These are phyloP conservation scores for Xestia xanthographa DNA, from an alignment of 2,888 invertebrate species.

Conservation along the genomic window DNA sequence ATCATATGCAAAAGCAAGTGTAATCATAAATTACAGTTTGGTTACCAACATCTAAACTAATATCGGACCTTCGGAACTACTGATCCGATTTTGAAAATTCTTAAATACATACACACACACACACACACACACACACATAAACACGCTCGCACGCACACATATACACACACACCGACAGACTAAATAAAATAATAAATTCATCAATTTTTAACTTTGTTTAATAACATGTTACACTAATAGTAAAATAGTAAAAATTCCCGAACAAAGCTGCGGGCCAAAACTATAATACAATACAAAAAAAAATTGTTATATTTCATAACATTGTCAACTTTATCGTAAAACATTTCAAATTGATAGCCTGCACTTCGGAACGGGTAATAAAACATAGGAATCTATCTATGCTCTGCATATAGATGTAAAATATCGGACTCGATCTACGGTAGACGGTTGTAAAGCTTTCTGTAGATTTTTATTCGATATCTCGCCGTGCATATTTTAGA, in stretches of 20 bases:
- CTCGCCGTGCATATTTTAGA: slow-evolving; percentile 19
- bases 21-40: neutral
- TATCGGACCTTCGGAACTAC: too few species aligned
- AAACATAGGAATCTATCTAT: slow-evolving; percentile 21
- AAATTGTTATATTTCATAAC: slow-evolving; percentile 4
- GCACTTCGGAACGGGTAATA: slow-evolving; percentile 28
- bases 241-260: too few species aligned
- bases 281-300: too few species aligned
- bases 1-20: neutral
- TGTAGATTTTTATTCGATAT: slow-evolving; percentile 4
- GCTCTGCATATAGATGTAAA: slow-evolving; percentile 17
- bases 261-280: too few species aligned
- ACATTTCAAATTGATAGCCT: slow-evolving; percentile 43
- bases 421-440: slow-evolving; percentile 12
- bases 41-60: neutral
- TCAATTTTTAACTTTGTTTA: too few species aligned
- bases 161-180: too few species aligned
- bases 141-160: too few species aligned
- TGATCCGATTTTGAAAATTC: too few species aligned
- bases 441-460: slow-evolving; percentile 12
- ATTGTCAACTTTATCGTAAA: slow-evolving; percentile 34
- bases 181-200: too few species aligned
- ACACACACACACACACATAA: too few species aligned
- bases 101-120: too few species aligned
- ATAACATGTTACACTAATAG: too few species aligned